phyloP scores from a whole-genome alignment of 2,113 vertebrate species.

The Phylloscopus trochiloides region DNA sequence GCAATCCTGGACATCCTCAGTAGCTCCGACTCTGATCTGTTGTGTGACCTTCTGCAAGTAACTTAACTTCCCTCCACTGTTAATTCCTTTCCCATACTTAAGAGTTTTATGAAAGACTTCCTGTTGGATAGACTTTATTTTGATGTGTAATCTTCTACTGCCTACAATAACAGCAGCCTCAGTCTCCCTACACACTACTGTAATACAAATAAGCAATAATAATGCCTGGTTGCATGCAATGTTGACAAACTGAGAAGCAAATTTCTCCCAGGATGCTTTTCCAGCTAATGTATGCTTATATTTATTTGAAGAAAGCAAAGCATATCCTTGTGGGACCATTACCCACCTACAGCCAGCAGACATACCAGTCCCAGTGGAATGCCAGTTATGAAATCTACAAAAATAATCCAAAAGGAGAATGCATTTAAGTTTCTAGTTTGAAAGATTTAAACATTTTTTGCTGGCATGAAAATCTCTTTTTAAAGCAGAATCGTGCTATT shows the following conservation, averaged over 20 bases:
- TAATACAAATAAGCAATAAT: background rate
- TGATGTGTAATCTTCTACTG: background rate
- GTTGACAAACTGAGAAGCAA: background rate
- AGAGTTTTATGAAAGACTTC: background rate
- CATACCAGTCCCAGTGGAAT: slow-evolving; percentile 12
- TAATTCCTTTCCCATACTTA: background rate
- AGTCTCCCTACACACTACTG: background rate
- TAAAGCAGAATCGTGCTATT: background rate
- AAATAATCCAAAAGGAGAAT: background rate
- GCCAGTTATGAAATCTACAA: background rate
- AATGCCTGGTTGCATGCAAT: background rate
- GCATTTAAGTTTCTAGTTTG: background rate
- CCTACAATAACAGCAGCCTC: background rate
- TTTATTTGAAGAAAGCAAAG: slow-evolving; percentile 32
- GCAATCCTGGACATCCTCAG: background rate
- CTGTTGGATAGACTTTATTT: background rate
- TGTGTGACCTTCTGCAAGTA: background rate
- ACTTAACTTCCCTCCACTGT: background rate
- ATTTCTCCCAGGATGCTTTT: background rate
- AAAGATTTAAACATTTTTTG: slow-evolving; percentile 15
- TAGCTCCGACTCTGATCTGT: background rate
- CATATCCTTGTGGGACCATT: background rate
- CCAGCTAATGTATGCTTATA: background rate
- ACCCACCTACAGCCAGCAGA: background rate
- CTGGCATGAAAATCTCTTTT: background rate